phyloP scores from a whole-genome alignment of 2,888 invertebrate genomes.

The Deilephila porcellus region DNA sequence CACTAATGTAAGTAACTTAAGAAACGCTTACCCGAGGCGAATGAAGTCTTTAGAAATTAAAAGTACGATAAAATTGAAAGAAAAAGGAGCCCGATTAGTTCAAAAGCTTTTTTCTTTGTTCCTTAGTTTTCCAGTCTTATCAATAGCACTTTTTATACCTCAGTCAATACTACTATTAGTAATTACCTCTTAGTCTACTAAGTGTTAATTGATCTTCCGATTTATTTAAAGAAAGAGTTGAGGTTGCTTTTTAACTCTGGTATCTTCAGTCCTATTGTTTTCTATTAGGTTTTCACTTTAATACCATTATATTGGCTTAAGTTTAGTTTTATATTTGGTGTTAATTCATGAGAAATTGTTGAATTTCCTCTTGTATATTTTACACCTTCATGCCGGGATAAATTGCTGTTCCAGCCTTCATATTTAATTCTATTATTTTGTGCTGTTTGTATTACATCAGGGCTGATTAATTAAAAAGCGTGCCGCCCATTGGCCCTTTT shows the following conservation, averaged over 20 bases:
- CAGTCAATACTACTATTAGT: neutral
- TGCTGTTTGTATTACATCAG: neutral
- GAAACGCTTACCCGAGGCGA: neutral
- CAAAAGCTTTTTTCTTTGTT: constrained; percentile 14
- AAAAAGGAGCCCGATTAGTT: neutral
- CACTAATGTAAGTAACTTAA: neutral
- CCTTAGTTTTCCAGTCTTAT: constrained; percentile 10
- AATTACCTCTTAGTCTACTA: neutral
- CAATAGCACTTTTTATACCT: neutral
- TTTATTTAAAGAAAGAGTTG: no score
- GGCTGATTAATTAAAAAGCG: constrained; percentile 14
- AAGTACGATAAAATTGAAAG: neutral
- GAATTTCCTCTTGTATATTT: neutral
- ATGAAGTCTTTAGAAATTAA: constrained; percentile 10
- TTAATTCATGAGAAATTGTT: neutral
- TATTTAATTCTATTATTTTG: neutral
- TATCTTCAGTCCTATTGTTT: no score
- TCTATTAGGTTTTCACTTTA: no score
- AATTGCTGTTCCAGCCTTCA: neutral
- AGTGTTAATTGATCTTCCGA: neutral
- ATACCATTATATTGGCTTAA: no score
- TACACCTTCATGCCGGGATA: neutral
- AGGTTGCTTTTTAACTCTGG: no score
- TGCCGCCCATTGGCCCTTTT: neutral
- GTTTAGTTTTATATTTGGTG: neutral